phyloP scores from a whole-genome alignment of 1,140 invertebrate species.

The Cheumatopsyche charites region DNA sequence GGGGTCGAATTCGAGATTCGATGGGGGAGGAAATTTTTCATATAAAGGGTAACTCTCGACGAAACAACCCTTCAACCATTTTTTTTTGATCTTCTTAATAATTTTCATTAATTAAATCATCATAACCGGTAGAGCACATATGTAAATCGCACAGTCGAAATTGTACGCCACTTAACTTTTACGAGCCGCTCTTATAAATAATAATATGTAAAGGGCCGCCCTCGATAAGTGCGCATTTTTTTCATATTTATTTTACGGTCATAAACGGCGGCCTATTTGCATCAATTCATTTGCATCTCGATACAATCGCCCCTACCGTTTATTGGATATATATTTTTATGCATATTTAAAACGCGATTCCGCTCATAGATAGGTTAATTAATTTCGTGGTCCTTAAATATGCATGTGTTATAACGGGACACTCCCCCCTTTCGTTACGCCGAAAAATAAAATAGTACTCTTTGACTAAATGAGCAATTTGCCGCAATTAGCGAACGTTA shows the following conservation, averaged over 20 bases:
- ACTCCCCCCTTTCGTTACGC: not conserved
- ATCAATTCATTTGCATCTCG: slow-evolving; percentile 9
- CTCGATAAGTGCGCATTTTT: not conserved
- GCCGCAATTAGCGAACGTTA: not conserved
- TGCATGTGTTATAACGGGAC: not conserved
- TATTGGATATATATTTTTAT: no score
- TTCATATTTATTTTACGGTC: slow-evolving; percentile 20
- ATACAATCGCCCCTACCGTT: not conserved
- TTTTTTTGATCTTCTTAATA: not conserved
- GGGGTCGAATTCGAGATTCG: not conserved
- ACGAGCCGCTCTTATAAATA: not conserved
- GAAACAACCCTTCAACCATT: not conserved
- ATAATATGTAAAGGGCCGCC: no score
- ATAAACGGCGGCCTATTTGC: slow-evolving; percentile 1
- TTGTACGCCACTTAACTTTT: slow-evolving; percentile 18
- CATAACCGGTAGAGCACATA: not conserved
- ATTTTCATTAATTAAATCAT: not conserved
- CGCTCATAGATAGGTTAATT: not conserved
- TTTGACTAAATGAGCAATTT: not conserved
- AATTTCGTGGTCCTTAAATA: slow-evolving; percentile 1
- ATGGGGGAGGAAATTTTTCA: slow-evolving; percentile 20
- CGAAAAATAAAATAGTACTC: no score
- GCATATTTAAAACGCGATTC: not conserved
- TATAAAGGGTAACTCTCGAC: not conserved
- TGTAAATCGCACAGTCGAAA: not conserved